Conservation (phyloP, 2,797 vertebrate genomes). For the Pseudochaenichthys georgianus region DNA sequence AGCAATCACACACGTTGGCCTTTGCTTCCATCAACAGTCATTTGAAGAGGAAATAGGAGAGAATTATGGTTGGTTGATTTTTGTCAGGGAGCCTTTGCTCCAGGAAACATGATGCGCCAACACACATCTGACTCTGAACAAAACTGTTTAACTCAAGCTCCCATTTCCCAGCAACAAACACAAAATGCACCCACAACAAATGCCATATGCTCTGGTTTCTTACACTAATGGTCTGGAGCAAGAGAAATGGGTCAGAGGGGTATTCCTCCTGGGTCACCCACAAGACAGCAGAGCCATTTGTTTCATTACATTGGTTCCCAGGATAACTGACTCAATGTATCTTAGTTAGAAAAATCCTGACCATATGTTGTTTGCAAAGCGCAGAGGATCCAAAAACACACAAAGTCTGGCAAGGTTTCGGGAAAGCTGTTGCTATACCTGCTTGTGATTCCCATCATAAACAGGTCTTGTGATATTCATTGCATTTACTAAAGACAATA, state of each 20-base stretch:
- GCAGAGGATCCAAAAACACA: constrained; percentile 55
- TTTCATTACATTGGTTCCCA: constrained; percentile 60
- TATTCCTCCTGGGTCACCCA: constrained; percentile 41
- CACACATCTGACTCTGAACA: constrained; percentile 43
- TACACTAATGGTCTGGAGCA: constrained; percentile 53
- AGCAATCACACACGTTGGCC: background rate
- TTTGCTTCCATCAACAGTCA: constrained; percentile 16
- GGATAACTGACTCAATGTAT: constrained; percentile 40
- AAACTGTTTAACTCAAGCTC: constrained; percentile 30
- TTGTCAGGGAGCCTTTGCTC: constrained; percentile 10
- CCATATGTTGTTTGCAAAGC: constrained; percentile 68
- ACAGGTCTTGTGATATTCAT: constrained; percentile 46
- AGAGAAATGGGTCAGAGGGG: constrained; percentile 54
- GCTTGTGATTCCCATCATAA: constrained; percentile 25
- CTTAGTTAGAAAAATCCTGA: constrained; percentile 38
- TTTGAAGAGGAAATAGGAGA: constrained; percentile 31
- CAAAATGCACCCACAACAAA: constrained; percentile 31
- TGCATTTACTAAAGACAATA: constrained; percentile 40
- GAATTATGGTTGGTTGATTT: constrained; percentile 21
- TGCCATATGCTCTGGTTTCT: constrained; percentile 60
- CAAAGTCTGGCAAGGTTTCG: constrained; percentile 14
- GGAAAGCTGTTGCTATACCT: constrained; percentile 37
- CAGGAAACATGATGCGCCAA: constrained; percentile 30
- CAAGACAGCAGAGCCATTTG: constrained; percentile 55
- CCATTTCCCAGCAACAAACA: constrained; percentile 42